Conservation (phyloP, 2,888 invertebrate species). For the Sinopyrophorus schimmeli region DNA sequence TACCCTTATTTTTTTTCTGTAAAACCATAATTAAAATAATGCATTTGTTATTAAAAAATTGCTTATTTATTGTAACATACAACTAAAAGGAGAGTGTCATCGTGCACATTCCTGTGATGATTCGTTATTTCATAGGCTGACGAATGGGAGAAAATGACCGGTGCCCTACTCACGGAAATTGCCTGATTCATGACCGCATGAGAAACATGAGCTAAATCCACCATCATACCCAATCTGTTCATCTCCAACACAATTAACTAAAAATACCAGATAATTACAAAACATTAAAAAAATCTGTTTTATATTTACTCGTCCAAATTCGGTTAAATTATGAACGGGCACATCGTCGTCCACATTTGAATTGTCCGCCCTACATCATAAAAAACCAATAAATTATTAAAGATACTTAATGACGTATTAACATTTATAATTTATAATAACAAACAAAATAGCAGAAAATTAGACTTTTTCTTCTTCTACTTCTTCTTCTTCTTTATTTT, state of each 20-base stretch:
- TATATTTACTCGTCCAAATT: slow-evolving; percentile 52
- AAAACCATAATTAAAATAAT: slow-evolving; percentile 23
- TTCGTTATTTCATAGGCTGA: slow-evolving; percentile 59
- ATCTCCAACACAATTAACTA: slow-evolving; percentile 23
- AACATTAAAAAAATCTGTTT: neutral
- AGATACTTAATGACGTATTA: too few species aligned
- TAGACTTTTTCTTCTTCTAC: too few species aligned
- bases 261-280: neutral
- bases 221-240: slow-evolving; percentile 61
- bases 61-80: slow-evolving; percentile 55
- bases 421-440: too few species aligned
- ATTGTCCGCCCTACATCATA: slow-evolving; percentile 56
- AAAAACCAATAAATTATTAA: too few species aligned
- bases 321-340: slow-evolving; percentile 50
- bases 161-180: slow-evolving; percentile 58
- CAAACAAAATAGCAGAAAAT: too few species aligned
- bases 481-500: too few species aligned
- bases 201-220: slow-evolving; percentile 64
- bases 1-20: slow-evolving; percentile 68
- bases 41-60: neutral
- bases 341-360: slow-evolving; percentile 43
- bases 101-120: slow-evolving; percentile 62
- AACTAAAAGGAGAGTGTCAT: slow-evolving; percentile 59
- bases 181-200: slow-evolving; percentile 62
- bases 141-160: slow-evolving; percentile 66